Evolutionary conservation across 2,113 vertebrate species (phyloP), one percentile per base, ranked within the genome.

Genomic region (Rana temporaria): DNA sequence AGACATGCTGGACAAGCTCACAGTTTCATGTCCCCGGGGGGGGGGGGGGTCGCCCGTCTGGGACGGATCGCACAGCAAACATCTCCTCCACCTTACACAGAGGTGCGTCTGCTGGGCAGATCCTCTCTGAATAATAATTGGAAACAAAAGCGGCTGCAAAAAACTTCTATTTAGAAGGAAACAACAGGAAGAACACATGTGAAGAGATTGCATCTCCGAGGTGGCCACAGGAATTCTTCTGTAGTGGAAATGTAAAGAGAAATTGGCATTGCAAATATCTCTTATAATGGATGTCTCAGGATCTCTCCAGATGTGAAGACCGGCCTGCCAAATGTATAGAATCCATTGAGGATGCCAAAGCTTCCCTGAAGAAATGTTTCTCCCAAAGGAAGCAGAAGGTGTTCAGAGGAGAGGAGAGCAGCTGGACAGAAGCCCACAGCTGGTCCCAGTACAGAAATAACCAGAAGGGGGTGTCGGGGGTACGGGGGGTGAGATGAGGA

Each of bases 361-460:
- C 56, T 32, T 59, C 18, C 38, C 55, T 48, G n/a, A 70, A 60
- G 56, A 34, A 75, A 26, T 63, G 22, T 72, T 64, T 71, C 70
- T 30, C 52, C 79, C 48, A 63, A 53, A 72, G 79, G 42, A 72
- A 75, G n/a, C 24, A 65, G 48, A 26, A 73, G 79, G 42, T 73
- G 68, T 66, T 42, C 32, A 22, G 57, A 55, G 55, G 30, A 32
- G 66, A 24, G 55, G n/a, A 18, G 55, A 80, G 19, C 55, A 66
- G 65, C 64, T 80, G 66, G 78, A 69, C 80, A 75, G 60, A 32
- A 75, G 80, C 70, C 69, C 62, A 24, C 70, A 82, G 80, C 80
- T 82, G 80, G 48, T 69, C 52, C 17, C 30, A 55, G 6, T 34
- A 22, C 30, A 63, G 80, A 82, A 82, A 74, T 56, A n/a, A 55